A percentile compares a stretch with the other conserved stretches of the same genome.
Conservation (phyloP, 2,113 vertebrate species). For the Scortum barcoo region DNA sequence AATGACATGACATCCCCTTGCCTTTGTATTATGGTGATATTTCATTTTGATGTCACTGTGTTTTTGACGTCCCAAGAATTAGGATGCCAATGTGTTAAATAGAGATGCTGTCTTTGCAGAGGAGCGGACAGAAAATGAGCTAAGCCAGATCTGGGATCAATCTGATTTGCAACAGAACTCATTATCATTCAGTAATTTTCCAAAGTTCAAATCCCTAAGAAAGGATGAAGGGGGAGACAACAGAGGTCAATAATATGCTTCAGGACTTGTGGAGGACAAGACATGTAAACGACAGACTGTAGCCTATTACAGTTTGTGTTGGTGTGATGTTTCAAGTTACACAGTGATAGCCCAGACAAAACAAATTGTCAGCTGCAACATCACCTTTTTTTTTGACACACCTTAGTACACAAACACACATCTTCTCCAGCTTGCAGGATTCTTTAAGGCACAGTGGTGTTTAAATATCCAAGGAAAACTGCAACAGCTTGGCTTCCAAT, state of each 20-base stretch:
- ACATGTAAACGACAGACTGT: constrained; percentile 68
- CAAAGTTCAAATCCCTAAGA: constrained; percentile 48
- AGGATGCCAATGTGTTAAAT: constrained; percentile 21
- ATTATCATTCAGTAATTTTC: constrained; percentile 40
- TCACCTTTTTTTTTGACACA: constrained; percentile 59
- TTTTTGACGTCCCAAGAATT: constrained; percentile 40
- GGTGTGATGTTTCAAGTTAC: constrained; percentile 66
- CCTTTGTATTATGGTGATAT: not conserved
- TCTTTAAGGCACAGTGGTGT: constrained; percentile 76
- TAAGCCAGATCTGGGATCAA: constrained; percentile 40
- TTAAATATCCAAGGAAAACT: constrained; percentile 52
- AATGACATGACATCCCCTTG: constrained; percentile 8
- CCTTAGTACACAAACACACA: constrained; percentile 46
- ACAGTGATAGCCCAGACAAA: constrained; percentile 64
- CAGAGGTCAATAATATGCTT: constrained; percentile 48
- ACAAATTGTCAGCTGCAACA: constrained; percentile 66
- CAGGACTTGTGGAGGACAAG: constrained; percentile 37
- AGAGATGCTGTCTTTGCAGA: constrained; percentile 44
- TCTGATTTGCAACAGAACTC: constrained; percentile 47
- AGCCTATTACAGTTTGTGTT: constrained; percentile 50
- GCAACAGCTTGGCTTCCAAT: constrained; percentile 46
- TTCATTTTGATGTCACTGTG: constrained; percentile 27
- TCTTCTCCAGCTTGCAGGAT: constrained; percentile 80
- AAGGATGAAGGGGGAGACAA: constrained; percentile 42
- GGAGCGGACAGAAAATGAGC: constrained; percentile 24